A percentile compares a stretch with the other conserved stretches of the same genome.
Evolutionary conservation across 1,140 invertebrate genomes (phyloP).

Genomic region (Aphelinus atriplicis): DNA sequence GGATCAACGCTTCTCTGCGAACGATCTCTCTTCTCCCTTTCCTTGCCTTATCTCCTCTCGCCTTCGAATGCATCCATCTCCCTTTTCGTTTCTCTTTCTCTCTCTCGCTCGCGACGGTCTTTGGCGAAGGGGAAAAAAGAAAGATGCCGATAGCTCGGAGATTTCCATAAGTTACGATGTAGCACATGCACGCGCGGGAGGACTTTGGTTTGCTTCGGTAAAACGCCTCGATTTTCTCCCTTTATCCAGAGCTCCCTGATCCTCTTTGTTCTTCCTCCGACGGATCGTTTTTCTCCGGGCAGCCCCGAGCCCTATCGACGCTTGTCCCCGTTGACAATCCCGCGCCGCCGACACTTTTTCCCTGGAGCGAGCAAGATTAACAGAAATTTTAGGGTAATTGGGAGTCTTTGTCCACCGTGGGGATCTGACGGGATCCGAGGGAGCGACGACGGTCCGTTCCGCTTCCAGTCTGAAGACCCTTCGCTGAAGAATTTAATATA

Average conservation of each 20-base stretch:
- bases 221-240: conserved; percentile 1
- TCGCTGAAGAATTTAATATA: too few relatives aligned
- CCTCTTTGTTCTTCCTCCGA: neutral
- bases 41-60: too few relatives aligned
- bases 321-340: neutral
- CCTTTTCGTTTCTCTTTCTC: neutral
- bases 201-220: conserved; percentile 1
- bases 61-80: too few relatives aligned
- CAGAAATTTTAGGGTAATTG: too few relatives aligned
- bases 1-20: conserved; percentile 19
- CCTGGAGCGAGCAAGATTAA: too few relatives aligned
- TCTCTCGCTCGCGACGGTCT: too few relatives aligned
- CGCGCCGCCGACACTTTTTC: neutral
- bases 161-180: conserved; percentile 30
- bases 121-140: neutral
- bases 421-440: too few relatives aligned
- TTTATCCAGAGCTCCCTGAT: neutral
- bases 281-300: neutral
- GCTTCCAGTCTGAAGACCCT: too few relatives aligned
- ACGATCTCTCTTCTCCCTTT: neutral
- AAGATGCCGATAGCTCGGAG: neutral
- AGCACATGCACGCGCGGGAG: neutral
- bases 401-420: too few relatives aligned
- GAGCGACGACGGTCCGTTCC: too few relatives aligned
- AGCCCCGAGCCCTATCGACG: neutral